These are phyloP conservation scores for Dinomys branickii DNA, from an alignment of 2,113 vertebrate species.

Conservation along the genomic window DNA sequence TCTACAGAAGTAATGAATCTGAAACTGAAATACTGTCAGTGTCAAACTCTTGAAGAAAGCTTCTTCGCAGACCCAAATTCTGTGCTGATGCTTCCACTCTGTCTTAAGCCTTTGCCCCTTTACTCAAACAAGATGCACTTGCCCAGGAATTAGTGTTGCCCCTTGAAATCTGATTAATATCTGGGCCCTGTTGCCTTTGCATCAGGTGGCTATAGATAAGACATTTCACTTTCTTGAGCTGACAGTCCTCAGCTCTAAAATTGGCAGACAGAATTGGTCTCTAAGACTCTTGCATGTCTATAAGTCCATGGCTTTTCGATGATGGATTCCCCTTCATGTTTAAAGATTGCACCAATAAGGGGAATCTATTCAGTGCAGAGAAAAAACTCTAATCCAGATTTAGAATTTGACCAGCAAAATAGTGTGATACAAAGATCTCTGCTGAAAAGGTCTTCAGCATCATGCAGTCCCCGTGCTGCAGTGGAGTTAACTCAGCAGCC, in stretches of 20 bases:
- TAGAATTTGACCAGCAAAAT: background rate
- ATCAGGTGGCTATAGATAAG: background rate
- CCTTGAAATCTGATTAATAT: background rate
- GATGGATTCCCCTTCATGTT: background rate
- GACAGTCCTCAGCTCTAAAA: background rate
- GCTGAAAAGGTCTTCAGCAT: background rate
- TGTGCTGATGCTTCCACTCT: background rate
- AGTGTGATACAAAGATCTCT: background rate
- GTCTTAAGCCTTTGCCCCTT: background rate
- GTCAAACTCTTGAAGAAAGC: background rate
- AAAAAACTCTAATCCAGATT: background rate
- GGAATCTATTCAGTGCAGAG: background rate
- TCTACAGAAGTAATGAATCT: background rate
- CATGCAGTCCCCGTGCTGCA: accelerated
- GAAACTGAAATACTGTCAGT: background rate
- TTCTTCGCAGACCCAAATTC: background rate
- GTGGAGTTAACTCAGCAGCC: background rate
- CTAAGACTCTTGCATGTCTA: background rate
- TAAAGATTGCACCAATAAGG: background rate
- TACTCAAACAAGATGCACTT: background rate
- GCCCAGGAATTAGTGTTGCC: background rate
- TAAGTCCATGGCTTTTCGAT: background rate
- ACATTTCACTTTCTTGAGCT: background rate
- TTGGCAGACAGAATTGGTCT: background rate
- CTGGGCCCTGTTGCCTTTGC: background rate